Base-by-base conservation (phyloP, 2,888 invertebrate species). In the Platycheirus rosarum region DNA sequence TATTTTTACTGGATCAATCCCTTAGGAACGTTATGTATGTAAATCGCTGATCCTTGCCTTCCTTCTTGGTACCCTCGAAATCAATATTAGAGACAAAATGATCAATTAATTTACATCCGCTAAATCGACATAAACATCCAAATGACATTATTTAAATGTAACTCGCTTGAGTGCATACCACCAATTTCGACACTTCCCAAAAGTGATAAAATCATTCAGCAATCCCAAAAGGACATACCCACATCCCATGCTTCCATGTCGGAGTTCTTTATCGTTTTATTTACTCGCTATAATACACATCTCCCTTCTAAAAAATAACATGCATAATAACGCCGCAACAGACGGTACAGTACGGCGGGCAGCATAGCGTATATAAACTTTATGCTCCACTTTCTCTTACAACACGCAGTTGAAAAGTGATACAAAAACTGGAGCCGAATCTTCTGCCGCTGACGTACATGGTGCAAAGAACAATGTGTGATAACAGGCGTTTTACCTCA, bases 401-500 rank as follows among this genome's bases (percentile, higher is more conserved):
- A 42, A 8, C 7, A 13, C 32, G 42, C 18, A 66, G 18, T 11
- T 11, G 29, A 2, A 9, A 63, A 46, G 20, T 57, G 49, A 48
- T 16, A 53, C 9, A 23, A 48, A 53, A 55, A 44, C 60, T 51
- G 73, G 46, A 73, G 26, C 70, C 11, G 48, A 62, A 42, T 35
- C 60, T 48, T 42, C 66, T 73, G 73, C 23, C 13, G 4, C 68
- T 62, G 73, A 74, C 73, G 62, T 74, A 44, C 60, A 53, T 74
- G 73, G 66, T 53, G 60, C 49, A 62, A 48, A 62, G 42, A 78
- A 78, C 73, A 78, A 78, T 78, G 78, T 78, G 78, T 78, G 78
- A 80, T 80, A 80, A 80, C 79, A 80, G 75, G 68, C 69, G 57
- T 74, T 79, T 68, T 74, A 79, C 68, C 42, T 35, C 13, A n/a